A percentile compares a stretch with the other conserved stretches of the same genome.
These are phyloP conservation scores for Salvator merianae DNA, from an alignment of 2,113 vertebrate species.

Conservation along the genomic window DNA sequence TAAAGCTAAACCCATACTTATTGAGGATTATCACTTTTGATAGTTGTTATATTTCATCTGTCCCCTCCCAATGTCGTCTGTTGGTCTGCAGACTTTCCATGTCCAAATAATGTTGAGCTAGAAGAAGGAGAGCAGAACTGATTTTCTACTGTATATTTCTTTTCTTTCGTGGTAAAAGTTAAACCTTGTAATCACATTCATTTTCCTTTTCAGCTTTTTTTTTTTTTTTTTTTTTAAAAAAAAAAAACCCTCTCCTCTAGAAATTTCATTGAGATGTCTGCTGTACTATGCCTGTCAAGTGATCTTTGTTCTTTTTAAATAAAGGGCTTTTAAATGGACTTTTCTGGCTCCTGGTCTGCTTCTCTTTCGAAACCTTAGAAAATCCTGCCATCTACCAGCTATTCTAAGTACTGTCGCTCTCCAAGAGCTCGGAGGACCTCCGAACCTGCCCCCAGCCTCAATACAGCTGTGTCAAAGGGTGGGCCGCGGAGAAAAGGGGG, in stretches of 20 bases:
- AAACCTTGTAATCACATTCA: neutral
- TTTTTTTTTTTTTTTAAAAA: constrained; percentile 65
- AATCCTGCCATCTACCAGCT: constrained; percentile 99
- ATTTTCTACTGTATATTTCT: neutral
- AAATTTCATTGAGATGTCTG: constrained; percentile 86
- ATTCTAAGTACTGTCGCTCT: constrained; percentile 95
- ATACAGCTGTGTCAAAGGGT: constrained; percentile 80
- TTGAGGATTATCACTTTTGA: neutral
- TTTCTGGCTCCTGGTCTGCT: constrained; percentile 80
- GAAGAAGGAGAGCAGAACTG: neutral
- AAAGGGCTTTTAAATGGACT: constrained; percentile 88
- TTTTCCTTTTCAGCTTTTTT: constrained; percentile 37
- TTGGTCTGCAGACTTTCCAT: neutral
- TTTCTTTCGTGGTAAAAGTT: neutral
- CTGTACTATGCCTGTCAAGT: constrained; percentile 81
- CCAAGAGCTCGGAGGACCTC: constrained; percentile 87
- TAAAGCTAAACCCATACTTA: neutral
- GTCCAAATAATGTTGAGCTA: neutral
- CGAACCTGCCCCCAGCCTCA: constrained; percentile 75
- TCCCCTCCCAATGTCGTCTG: neutral
- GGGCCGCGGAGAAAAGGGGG: constrained; percentile 53
- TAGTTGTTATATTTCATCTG: neutral
- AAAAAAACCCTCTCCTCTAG: constrained; percentile 71
- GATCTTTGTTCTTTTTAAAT: constrained; percentile 89
- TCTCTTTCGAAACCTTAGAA: constrained; percentile 96